Evolutionary conservation across 2,797 vertebrate species (phyloP).

Genomic region (Anguilla marmorata): DNA sequence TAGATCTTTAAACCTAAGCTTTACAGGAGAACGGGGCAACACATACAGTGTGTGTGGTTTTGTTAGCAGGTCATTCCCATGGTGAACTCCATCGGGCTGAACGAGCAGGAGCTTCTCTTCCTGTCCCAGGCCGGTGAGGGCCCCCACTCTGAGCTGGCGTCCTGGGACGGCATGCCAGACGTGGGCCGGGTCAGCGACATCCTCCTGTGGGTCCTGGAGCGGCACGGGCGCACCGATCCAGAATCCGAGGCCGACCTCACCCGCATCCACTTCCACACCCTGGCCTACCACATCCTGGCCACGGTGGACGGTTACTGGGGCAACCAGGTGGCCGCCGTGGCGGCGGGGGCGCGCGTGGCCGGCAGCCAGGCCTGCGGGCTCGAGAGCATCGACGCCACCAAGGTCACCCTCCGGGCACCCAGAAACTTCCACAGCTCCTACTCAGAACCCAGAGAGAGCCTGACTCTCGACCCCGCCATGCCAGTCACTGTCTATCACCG

Average conservation of each 20-base stretch:
- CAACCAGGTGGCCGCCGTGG: constrained; percentile 88
- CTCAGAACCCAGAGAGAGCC: constrained; percentile 48
- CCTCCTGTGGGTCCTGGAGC: constrained; percentile 89
- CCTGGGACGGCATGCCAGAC: constrained; percentile 86
- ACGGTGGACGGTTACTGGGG: constrained; percentile 91
- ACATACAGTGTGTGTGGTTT: constrained; percentile 49
- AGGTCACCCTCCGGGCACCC: constrained; percentile 75
- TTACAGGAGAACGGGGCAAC: constrained; percentile 7
- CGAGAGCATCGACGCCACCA: constrained; percentile 61
- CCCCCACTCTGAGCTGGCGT: constrained; percentile 77
- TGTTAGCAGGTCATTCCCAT: constrained; percentile 96
- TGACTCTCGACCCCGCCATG: constrained; percentile 64
- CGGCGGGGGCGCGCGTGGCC: constrained; percentile 86
- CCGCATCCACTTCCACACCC: constrained; percentile 93
- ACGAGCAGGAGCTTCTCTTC: constrained; percentile 97
- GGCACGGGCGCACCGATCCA: constrained; percentile 70
- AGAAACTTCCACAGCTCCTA: constrained; percentile 77
- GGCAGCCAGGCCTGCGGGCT: constrained; percentile 79
- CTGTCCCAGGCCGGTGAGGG: constrained; percentile 85
- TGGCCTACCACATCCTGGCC: constrained; percentile 90
- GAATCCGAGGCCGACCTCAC: constrained; percentile 81
- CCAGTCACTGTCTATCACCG: constrained; percentile 72
- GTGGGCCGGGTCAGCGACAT: constrained; percentile 91
- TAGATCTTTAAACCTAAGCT: background rate
- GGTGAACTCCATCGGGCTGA: constrained; percentile 92